A percentile compares a stretch with the other conserved stretches of the same genome.
Conservation (phyloP, 2,113 vertebrate genomes). For the Cranoglanis bouderius region DNA sequence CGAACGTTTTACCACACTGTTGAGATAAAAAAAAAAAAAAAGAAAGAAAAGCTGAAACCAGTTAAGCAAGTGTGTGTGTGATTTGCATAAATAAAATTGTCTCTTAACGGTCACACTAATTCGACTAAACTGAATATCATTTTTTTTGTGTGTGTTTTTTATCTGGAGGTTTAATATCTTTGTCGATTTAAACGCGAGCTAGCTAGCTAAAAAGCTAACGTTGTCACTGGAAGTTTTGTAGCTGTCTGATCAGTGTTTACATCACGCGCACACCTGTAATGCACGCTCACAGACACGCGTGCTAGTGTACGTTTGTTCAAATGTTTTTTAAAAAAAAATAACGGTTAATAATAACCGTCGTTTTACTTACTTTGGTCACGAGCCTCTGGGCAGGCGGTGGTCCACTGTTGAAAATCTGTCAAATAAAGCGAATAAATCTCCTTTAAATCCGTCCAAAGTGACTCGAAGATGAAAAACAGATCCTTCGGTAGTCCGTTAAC, state of each 20-base stretch:
- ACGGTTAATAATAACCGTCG: conserved; percentile 6
- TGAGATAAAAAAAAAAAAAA: not conserved
- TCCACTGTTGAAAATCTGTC: not conserved
- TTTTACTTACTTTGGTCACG: conserved; percentile 63
- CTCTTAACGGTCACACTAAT: not conserved
- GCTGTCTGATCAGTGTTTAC: not conserved
- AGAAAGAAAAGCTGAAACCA: not conserved
- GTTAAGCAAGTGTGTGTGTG: not conserved
- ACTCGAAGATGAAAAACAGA: too few species aligned
- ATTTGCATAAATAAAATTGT: conserved; percentile 15
- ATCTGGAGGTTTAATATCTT: too few species aligned
- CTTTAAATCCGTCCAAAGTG: not conserved
- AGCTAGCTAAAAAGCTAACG: conserved; percentile 2
- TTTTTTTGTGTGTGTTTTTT: not conserved
- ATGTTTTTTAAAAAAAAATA: conserved; percentile 19
- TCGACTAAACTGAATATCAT: not conserved
- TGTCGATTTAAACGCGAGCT: not conserved
- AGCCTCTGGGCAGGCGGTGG: not conserved
- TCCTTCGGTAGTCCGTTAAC: too few species aligned
- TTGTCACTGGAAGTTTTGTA: not conserved
- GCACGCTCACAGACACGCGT: not conserved
- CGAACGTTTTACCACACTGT: not conserved
- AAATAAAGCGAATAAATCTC: not conserved
- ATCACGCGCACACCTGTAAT: not conserved
- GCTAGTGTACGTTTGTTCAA: not conserved